Conservation (phyloP, 2,888 invertebrate genomes). For the Ellobium chinense region DNA sequence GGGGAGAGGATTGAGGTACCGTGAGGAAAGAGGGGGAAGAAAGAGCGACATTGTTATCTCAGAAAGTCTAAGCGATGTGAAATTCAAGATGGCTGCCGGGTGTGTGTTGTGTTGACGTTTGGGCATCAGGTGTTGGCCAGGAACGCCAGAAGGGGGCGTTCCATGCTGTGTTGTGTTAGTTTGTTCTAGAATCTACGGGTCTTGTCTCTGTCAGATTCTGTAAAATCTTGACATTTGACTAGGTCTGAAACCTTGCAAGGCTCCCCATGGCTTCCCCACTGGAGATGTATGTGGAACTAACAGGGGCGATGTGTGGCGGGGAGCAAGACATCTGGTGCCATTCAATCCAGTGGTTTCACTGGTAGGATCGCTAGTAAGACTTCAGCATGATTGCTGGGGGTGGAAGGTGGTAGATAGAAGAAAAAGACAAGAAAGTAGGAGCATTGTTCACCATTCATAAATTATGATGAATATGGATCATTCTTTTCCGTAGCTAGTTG, state of each 20-base stretch:
- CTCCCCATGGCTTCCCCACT: not conserved
- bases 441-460: too few relatives aligned
- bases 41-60: slow-evolving; percentile 20
- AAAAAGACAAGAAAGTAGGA: too few relatives aligned
- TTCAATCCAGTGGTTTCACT: too few relatives aligned
- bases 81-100: slow-evolving; percentile 40
- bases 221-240: slow-evolving; percentile 26
- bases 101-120: slow-evolving; percentile 38
- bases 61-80: slow-evolving; percentile 2
- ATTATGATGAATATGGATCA: too few relatives aligned
- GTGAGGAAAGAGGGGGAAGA: not conserved
- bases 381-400: too few relatives aligned
- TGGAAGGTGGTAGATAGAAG: too few relatives aligned
- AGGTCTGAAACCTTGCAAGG: not conserved
- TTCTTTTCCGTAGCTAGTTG: too few relatives aligned
- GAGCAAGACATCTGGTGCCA: not conserved
- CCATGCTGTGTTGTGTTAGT: slow-evolving; percentile 35
- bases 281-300: not conserved
- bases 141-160: slow-evolving; percentile 9
- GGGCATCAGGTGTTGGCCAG: slow-evolving; percentile 31
- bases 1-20: not conserved
- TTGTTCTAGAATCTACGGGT: slow-evolving; percentile 32
- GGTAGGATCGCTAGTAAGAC: too few relatives aligned
- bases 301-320: not conserved
- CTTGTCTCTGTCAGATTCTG: slow-evolving; percentile 30